Conservation (phyloP, 2,797 vertebrate species). For the Spinibarbus caldwelli region DNA sequence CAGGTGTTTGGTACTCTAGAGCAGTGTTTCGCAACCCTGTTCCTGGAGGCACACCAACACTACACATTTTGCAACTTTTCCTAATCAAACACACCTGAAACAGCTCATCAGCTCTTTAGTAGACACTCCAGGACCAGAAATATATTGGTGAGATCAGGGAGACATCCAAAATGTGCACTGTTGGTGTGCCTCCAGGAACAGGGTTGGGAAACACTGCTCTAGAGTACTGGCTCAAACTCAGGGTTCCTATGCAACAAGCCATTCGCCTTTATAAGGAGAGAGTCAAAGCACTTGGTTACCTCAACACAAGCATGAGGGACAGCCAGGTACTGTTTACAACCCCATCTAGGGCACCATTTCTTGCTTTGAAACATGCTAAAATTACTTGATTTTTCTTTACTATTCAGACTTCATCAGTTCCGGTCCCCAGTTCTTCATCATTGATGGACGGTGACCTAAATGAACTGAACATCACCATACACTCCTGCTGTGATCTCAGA, state of each 20-base stretch:
- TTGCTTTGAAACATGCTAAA: not conserved
- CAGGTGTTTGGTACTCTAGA: conserved; percentile 73
- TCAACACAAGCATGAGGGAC: conserved; percentile 51
- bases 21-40: too few species aligned
- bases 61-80: too few species aligned
- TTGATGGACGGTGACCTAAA: conserved; percentile 74
- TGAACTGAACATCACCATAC: conserved; percentile 82
- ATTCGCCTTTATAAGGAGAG: conserved; percentile 80
- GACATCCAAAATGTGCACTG: too few species aligned
- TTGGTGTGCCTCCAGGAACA: too few species aligned
- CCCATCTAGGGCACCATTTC: not conserved
- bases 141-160: too few species aligned
- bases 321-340: conserved; percentile 59
- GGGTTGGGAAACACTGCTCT: too few species aligned
- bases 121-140: too few species aligned
- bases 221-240: conserved; percentile 86
- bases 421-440: conserved; percentile 34
- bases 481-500: conserved; percentile 78
- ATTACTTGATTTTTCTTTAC: not conserved
- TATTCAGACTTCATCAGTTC: conserved; percentile 37
- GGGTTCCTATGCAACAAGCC: conserved; percentile 85
- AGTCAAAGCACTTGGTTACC: conserved; percentile 77
- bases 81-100: too few species aligned
- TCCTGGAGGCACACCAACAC: too few species aligned
- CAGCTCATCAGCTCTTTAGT: too few species aligned